Conservation (phyloP, 2,797 vertebrate genomes). For the Lateolabrax maculatus region DNA sequence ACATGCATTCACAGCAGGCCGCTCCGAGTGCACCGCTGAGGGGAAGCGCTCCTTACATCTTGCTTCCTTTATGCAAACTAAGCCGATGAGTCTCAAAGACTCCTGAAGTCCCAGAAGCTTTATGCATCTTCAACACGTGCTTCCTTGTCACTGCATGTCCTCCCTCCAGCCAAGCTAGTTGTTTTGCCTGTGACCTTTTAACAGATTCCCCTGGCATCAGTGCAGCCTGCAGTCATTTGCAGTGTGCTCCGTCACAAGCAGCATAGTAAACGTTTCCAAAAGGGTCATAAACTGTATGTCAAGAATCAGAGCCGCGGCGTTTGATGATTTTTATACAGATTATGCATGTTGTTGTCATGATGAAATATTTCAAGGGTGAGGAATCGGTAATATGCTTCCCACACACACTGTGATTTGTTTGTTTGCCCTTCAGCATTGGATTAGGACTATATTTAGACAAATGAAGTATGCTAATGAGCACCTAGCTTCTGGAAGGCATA, state of each 20-base stretch:
- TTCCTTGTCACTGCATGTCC: slow-evolving; percentile 74
- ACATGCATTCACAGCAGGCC: slow-evolving; percentile 24
- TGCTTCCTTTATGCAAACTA: slow-evolving; percentile 52
- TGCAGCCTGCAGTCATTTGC: slow-evolving; percentile 82
- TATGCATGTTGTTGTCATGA: slow-evolving; percentile 49
- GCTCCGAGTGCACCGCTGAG: neutral
- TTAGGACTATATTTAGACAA: slow-evolving; percentile 82
- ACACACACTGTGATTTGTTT: slow-evolving; percentile 68
- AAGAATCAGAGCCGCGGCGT: slow-evolving; percentile 41
- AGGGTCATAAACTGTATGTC: slow-evolving; percentile 72
- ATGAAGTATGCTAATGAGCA: slow-evolving; percentile 82
- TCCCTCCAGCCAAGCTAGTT: slow-evolving; percentile 75
- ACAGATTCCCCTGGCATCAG: slow-evolving; percentile 77
- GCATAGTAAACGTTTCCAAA: slow-evolving; percentile 80
- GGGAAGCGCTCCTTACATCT: slow-evolving; percentile 14
- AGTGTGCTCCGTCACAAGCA: slow-evolving; percentile 72
- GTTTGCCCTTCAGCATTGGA: slow-evolving; percentile 78
- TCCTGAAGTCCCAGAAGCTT: slow-evolving; percentile 60
- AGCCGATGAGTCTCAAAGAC: slow-evolving; percentile 55
- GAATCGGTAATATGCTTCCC: slow-evolving; percentile 51
- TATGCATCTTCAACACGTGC: slow-evolving; percentile 69
- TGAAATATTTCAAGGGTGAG: slow-evolving; percentile 54
- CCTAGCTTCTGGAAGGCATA: slow-evolving; percentile 81
- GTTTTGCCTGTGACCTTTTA: slow-evolving; percentile 84
- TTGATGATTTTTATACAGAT: slow-evolving; percentile 57